These are phyloP conservation scores for Sepiola atlantica DNA, from an alignment of 2,888 invertebrate species.

Conservation along the genomic window DNA sequence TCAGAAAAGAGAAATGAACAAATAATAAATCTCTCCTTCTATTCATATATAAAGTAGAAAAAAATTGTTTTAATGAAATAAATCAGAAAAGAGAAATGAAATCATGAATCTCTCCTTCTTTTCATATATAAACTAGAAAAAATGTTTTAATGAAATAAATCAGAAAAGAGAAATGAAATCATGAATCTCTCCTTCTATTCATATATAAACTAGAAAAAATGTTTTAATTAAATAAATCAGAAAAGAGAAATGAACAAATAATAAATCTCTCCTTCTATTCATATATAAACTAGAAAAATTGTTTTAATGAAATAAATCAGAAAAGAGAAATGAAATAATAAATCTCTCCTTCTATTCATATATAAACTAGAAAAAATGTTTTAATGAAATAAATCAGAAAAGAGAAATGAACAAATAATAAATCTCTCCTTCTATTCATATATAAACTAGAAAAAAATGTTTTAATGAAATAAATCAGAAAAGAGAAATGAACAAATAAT, in stretches of 20 bases:
- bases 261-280: neutral
- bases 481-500: neutral
- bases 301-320: neutral
- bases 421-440: neutral
- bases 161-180: neutral
- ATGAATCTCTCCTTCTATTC: neutral
- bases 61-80: neutral
- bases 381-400: neutral
- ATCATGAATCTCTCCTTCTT: neutral
- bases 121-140: neutral
- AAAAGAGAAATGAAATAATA: neutral
- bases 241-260: neutral
- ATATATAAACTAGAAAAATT: neutral
- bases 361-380: neutral
- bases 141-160: neutral
- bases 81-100: neutral
- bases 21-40: neutral
- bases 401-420: neutral
- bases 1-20: neutral
- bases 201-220: neutral
- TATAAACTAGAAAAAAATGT: neutral
- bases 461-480: neutral
- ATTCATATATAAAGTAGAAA: neutral
- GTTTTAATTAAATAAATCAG: neutral
- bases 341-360: neutral